Evolutionary conservation across 2,113 vertebrate genomes (phyloP).

Genomic region (Antechinus stuartii): DNA sequence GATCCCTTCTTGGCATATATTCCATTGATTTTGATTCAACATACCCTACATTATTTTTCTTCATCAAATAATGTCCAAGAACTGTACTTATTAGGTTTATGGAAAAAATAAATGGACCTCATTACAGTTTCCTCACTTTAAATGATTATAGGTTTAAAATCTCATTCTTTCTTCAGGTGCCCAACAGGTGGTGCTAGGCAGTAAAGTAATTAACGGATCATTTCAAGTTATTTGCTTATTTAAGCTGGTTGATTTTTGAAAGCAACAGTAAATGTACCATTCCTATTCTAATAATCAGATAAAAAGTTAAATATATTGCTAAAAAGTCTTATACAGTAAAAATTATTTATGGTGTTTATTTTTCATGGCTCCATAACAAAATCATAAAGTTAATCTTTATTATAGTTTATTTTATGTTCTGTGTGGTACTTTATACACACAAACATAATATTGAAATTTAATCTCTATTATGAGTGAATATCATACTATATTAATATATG

Average conservation of each 20-base stretch:
- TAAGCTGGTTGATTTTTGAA: constrained; percentile 1
- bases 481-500: background rate
- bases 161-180: constrained; percentile 4
- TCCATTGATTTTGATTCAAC: too few relatives aligned
- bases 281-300: background rate
- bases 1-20: too few relatives aligned
- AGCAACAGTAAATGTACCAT: constrained; percentile 29
- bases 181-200: constrained; percentile 19
- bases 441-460: background rate
- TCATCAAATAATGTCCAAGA: background rate
- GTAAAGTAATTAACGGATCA: constrained; percentile 7
- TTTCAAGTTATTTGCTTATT: background rate
- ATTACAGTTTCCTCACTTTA: background rate
- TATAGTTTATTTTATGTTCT: background rate
- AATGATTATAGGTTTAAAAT: background rate
- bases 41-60: too few relatives aligned
- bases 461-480: background rate
- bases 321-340: too few relatives aligned
- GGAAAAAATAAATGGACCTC: background rate
- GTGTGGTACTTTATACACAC: background rate
- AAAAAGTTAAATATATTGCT: background rate
- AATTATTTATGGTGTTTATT: background rate
- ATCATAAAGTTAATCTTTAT: background rate
- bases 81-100: background rate
- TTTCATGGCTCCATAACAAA: background rate